Conservation (phyloP, 1,140 invertebrate genomes). For the Drosophila bocki region DNA sequence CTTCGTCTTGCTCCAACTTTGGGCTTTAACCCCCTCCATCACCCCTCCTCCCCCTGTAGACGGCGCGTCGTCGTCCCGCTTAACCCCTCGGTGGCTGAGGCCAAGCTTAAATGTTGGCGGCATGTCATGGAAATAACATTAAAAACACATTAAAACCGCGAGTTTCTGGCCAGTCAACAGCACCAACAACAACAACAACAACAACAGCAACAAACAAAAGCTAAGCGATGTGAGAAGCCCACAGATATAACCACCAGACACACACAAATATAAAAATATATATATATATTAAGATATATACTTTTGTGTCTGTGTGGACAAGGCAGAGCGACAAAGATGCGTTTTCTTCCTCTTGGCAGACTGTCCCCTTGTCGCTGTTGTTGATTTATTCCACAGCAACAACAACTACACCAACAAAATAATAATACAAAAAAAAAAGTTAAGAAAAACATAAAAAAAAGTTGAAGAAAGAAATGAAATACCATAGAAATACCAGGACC, state of each 20-base stretch:
- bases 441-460: neutral
- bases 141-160: conserved; percentile 83
- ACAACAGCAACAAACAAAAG: conserved; percentile 65
- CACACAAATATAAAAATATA: neutral
- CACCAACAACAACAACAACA: conserved; percentile 53
- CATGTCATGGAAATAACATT: conserved; percentile 84
- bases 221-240: conserved; percentile 78
- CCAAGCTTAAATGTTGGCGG: conserved; percentile 80
- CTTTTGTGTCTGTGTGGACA: conserved; percentile 20
- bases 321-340: conserved; percentile 50
- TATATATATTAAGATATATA: neutral
- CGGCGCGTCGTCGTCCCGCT: neutral
- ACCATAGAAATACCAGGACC: neutral
- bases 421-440: neutral
- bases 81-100: conserved; percentile 35
- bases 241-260: conserved; percentile 30
- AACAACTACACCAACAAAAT: neutral
- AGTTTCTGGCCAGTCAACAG: conserved; percentile 72
- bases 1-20: conserved; percentile 45
- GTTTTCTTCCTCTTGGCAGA: conserved; percentile 34
- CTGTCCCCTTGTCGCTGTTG: conserved; percentile 16
- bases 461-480: conserved; percentile 5
- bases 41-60: neutral
- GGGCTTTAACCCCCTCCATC: conserved; percentile 7
- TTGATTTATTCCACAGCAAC: conserved; percentile 14